Evolutionary conservation across 2,113 vertebrate genomes (phyloP).

Genomic region (Cyprinus carpio): DNA sequence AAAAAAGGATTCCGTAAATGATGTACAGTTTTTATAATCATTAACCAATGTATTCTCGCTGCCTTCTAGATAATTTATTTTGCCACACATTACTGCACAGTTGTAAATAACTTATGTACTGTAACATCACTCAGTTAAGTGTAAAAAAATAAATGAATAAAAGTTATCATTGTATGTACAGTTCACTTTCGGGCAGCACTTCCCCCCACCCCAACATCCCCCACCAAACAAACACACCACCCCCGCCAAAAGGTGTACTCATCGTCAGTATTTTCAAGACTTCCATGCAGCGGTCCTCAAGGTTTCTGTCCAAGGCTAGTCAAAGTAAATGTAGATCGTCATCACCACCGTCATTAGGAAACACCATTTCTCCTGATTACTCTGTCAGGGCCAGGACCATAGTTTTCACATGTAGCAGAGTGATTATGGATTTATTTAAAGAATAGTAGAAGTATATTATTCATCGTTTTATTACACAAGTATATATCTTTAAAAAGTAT

Average conservation of each 20-base stretch:
- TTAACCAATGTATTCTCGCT: conserved; percentile 99
- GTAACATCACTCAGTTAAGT: conserved; percentile 99
- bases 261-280: conserved; percentile 73
- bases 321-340: conserved; percentile 53
- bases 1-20: conserved; percentile 95
- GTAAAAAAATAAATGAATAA: conserved; percentile 97
- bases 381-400: conserved; percentile 65
- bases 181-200: conserved; percentile 82
- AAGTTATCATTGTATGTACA: conserved; percentile 88
- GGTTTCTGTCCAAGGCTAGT: conserved; percentile 60
- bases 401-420: conserved; percentile 81
- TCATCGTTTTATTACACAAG: conserved; percentile 80
- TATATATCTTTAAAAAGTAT: conserved; percentile 71
- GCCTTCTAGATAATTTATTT: conserved; percentile 99
- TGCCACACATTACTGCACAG: conserved; percentile 99
- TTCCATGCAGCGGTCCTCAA: conserved; percentile 46
- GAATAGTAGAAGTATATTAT: conserved; percentile 76
- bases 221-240: conserved; percentile 57
- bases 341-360: conserved; percentile 44
- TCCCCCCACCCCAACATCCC: conserved; percentile 57
- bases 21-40: conserved; percentile 99
- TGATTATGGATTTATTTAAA: conserved; percentile 77
- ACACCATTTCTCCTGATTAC: conserved; percentile 57
- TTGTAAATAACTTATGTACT: conserved; percentile 99
- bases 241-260: conserved; percentile 65